Evolutionary conservation across 1,140 invertebrate species (phyloP).

Genomic region (Euborellia annulipes): DNA sequence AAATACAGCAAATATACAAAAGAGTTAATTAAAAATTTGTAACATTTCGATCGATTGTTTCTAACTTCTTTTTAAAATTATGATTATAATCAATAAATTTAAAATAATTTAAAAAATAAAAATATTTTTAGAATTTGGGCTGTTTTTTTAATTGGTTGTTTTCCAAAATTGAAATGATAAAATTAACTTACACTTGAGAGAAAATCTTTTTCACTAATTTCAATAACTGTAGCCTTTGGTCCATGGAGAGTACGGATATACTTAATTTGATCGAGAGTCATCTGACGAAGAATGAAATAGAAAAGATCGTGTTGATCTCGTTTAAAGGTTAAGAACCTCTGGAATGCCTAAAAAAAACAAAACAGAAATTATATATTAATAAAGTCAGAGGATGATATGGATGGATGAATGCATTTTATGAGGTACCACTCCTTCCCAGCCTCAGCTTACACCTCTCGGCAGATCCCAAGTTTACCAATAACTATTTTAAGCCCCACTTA

Average conservation of each 20-base stretch:
- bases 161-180: neutral
- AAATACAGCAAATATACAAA: too few species aligned
- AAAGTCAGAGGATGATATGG: too few species aligned
- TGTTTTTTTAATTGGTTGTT: neutral
- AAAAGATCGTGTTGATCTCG: slow-evolving; percentile 93
- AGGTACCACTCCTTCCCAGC: too few species aligned
- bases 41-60: neutral
- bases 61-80: neutral
- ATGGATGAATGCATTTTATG: too few species aligned
- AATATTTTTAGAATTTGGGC: neutral
- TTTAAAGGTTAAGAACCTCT: slow-evolving; percentile 83
- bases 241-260: slow-evolving; percentile 73
- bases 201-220: slow-evolving; percentile 84
- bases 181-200: slow-evolving; percentile 51
- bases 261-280: slow-evolving; percentile 78
- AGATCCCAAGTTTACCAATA: too few species aligned
- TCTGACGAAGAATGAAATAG: slow-evolving; percentile 86
- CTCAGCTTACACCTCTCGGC: too few species aligned
- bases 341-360: slow-evolving; percentile 60
- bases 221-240: slow-evolving; percentile 52
- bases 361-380: too few species aligned
- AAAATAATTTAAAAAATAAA: neutral
- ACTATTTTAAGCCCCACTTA: too few species aligned
- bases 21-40: too few species aligned
- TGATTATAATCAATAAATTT: neutral